A percentile compares a stretch with the other conserved stretches of the same genome.
Conservation (phyloP, 2,797 vertebrate genomes). For the Semaprochilodus insignis region DNA sequence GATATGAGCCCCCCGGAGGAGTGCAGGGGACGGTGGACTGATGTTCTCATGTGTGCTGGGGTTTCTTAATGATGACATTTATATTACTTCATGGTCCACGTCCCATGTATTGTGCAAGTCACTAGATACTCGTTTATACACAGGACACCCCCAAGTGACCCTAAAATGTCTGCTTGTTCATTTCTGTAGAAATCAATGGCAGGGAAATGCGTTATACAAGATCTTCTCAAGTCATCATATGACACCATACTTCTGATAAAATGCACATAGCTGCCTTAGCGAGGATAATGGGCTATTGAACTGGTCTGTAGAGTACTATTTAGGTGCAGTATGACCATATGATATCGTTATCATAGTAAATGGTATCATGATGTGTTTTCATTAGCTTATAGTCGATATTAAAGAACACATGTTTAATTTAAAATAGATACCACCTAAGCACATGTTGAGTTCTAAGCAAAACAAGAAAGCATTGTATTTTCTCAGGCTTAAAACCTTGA, state of each 20-base stretch:
- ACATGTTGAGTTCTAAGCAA: too few species aligned
- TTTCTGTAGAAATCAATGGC: slow-evolving; percentile 19
- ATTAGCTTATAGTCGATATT: too few species aligned
- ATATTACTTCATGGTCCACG: slow-evolving; percentile 20
- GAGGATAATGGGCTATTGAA: neutral
- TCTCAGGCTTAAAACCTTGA: too few species aligned
- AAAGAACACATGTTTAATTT: too few species aligned
- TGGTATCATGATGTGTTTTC: too few species aligned
- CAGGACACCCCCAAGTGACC: slow-evolving; percentile 34
- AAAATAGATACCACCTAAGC: too few species aligned
- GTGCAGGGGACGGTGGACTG: slow-evolving; percentile 19
- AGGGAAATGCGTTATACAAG: slow-evolving; percentile 11
- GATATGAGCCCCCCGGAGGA: slow-evolving; percentile 38
- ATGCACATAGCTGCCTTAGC: neutral
- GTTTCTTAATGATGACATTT: slow-evolving; percentile 15
- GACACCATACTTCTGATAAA: slow-evolving; percentile 1
- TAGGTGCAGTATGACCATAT: neutral
- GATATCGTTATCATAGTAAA: neutral
- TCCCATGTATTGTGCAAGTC: neutral
- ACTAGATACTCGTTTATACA: slow-evolving; percentile 18
- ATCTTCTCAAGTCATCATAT: slow-evolving; percentile 8
- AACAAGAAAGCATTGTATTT: too few species aligned
- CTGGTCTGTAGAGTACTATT: too few species aligned
- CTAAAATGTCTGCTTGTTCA: neutral
- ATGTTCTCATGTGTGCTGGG: slow-evolving; percentile 35